These are phyloP conservation scores for Protophormia terraenovae DNA, from an alignment of 2,888 invertebrate species.

Conservation along the genomic window DNA sequence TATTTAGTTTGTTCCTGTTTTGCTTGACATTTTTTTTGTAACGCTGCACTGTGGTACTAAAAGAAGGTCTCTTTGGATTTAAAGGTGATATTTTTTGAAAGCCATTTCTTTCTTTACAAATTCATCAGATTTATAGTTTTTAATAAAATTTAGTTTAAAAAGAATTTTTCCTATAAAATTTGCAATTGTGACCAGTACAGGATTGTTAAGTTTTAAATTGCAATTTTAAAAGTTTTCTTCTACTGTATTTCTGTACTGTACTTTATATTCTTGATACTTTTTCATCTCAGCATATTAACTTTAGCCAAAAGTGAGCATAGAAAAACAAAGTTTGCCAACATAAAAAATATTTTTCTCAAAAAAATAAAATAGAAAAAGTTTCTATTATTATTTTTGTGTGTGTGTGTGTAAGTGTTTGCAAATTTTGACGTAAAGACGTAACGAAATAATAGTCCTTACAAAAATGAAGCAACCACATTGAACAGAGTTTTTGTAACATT, in stretches of 20 bases:
- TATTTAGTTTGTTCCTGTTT: slow-evolving; percentile 5
- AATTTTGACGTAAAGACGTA: background rate
- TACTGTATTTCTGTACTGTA: too few species aligned
- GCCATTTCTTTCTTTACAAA: too few species aligned
- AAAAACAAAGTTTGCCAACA: slow-evolving; percentile 31
- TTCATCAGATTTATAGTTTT: too few species aligned
- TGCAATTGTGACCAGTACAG: too few species aligned
- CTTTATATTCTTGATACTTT: background rate
- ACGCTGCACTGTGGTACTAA: background rate
- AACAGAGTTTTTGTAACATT: slow-evolving; percentile 14
- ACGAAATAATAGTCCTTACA: background rate
- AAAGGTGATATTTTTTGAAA: too few species aligned
- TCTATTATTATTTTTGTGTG: background rate
- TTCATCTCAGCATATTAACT: background rate
- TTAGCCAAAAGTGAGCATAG: slow-evolving; percentile 15
- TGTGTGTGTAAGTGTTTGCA: background rate
- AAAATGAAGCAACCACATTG: too few species aligned
- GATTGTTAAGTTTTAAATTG: too few species aligned
- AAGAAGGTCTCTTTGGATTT: too few species aligned
- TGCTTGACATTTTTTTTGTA: background rate
- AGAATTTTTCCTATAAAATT: too few species aligned
- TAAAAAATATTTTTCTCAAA: background rate
- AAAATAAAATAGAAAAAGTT: slow-evolving; percentile 1
- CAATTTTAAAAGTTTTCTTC: too few species aligned
- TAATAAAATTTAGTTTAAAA: too few species aligned